These are phyloP conservation scores for Tetragonula carbonaria DNA, from an alignment of 2,888 invertebrate species.

Conservation along the genomic window DNA sequence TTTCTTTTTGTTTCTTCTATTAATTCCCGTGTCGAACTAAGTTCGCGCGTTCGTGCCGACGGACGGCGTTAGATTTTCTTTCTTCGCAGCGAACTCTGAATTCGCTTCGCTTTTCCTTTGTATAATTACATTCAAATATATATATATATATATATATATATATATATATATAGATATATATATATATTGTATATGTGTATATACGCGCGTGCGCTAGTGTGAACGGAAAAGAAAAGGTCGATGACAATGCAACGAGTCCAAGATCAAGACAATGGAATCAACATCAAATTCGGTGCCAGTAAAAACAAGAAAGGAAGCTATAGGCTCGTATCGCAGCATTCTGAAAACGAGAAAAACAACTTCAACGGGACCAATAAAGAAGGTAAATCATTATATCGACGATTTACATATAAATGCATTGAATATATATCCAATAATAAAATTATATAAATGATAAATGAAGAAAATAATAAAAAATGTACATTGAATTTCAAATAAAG, in stretches of 20 bases:
- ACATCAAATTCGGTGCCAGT: slow-evolving; percentile 79
- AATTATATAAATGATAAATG: not conserved
- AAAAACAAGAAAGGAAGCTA: slow-evolving; percentile 75
- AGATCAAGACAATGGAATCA: slow-evolving; percentile 82
- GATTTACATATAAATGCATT: not conserved
- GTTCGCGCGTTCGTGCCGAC: not conserved
- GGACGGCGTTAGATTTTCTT: slow-evolving; percentile 22
- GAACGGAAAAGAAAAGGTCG: slow-evolving; percentile 56
- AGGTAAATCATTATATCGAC: slow-evolving; percentile 57
- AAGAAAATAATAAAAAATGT: too few species aligned
- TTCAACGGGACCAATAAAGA: slow-evolving; percentile 73
- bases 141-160: not conserved
- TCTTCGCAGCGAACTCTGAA: not conserved
- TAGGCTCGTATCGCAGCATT: slow-evolving; percentile 73
- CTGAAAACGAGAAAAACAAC: slow-evolving; percentile 60
- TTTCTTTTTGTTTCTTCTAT: not conserved
- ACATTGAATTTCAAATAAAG: not conserved
- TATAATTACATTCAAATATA: slow-evolving; percentile 18
- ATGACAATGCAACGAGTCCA: slow-evolving; percentile 78
- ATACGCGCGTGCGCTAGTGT: slow-evolving; percentile 32
- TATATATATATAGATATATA: not conserved
- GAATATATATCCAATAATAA: not conserved
- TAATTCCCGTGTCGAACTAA: not conserved
- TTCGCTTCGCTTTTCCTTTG: slow-evolving; percentile 48
- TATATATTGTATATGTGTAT: slow-evolving; percentile 30